phyloP scores from a whole-genome alignment of 2,797 vertebrate genomes.

The Luscinia megarhynchos region DNA sequence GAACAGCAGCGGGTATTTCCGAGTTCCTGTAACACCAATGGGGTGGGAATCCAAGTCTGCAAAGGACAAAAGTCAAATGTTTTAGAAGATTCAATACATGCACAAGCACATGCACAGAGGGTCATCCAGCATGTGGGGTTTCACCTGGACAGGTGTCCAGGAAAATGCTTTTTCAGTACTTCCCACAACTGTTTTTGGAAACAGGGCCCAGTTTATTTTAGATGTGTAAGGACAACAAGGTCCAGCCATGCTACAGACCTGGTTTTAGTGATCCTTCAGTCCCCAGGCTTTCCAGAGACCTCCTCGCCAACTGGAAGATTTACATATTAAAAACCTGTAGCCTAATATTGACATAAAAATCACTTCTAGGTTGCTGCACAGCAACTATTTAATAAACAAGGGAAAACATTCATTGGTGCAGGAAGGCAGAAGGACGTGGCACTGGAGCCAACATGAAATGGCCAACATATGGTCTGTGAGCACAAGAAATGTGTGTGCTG shows the following conservation, averaged over 20 bases:
- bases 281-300: neutral
- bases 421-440: neutral
- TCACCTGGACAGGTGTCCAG: neutral
- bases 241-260: neutral
- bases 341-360: neutral
- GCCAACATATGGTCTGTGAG: rapidly evolving
- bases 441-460: neutral
- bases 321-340: neutral
- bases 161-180: neutral
- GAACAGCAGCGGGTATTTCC: constrained; percentile 92
- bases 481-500: neutral
- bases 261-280: neutral
- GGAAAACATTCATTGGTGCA: neutral
- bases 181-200: neutral
- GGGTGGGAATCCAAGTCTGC: constrained; percentile 86
- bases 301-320: neutral
- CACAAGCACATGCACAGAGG: rapidly evolving
- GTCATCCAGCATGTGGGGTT: neutral
- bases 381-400: neutral
- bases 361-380: neutral
- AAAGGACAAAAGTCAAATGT: constrained; percentile 30
- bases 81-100: neutral
- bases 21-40: constrained; percentile 78
- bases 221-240: neutral
- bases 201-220: neutral